Conservation (phyloP, 2,797 vertebrate species). For the Mus caroli region DNA sequence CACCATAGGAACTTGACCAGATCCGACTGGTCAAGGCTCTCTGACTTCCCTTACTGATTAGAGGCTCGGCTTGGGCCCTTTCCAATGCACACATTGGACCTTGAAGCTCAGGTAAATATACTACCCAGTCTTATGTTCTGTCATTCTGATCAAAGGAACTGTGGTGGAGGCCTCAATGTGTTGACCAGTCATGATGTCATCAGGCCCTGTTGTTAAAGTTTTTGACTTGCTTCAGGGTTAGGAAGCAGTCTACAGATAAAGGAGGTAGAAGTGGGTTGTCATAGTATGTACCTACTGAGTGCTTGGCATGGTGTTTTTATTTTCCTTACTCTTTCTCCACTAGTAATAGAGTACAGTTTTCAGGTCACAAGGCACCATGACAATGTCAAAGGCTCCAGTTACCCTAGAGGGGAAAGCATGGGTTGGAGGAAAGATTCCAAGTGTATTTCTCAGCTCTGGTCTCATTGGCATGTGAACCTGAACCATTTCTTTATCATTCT, state of each 20-base stretch:
- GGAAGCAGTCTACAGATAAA: neutral
- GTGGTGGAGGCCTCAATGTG: neutral
- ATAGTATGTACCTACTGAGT: neutral
- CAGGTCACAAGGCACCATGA: neutral
- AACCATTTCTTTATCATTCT: neutral
- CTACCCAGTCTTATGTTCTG: neutral
- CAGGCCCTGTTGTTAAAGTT: neutral
- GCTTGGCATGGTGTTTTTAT: neutral
- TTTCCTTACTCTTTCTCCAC: neutral
- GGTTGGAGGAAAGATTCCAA: neutral
- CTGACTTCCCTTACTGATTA: neutral
- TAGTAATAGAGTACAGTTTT: neutral
- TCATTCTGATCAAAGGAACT: neutral
- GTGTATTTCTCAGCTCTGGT: neutral
- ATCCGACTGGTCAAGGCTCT: neutral
- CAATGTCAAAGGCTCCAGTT: neutral
- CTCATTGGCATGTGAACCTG: neutral
- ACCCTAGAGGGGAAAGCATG: neutral
- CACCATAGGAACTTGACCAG: neutral
- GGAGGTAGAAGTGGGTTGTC: neutral
- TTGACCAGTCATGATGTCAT: neutral
- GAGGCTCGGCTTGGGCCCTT: fast-evolving
- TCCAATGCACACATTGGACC: neutral
- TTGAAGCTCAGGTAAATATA: neutral
- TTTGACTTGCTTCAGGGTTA: neutral